phyloP scores from a whole-genome alignment of 2,113 vertebrate species.

The Python bivittatus region DNA sequence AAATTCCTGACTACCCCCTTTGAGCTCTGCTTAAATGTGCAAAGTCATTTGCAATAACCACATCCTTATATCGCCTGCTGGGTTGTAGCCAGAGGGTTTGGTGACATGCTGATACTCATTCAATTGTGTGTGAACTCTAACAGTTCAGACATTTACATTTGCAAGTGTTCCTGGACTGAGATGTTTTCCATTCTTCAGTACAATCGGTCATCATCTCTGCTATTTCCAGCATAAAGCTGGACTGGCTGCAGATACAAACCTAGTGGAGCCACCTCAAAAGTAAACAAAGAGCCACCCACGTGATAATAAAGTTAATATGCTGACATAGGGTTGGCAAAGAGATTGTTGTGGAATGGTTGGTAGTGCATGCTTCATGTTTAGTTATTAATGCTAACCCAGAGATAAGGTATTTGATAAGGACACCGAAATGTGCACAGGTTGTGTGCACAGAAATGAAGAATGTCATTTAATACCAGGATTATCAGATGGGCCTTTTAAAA shows the following conservation, averaged over 20 bases:
- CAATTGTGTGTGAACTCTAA: background rate
- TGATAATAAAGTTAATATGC: background rate
- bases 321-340: slow-evolving; percentile 14
- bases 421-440: slow-evolving; percentile 34
- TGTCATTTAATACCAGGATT: slow-evolving; percentile 58
- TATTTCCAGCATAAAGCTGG: slow-evolving; percentile 18
- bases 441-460: slow-evolving; percentile 52
- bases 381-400: slow-evolving; percentile 55
- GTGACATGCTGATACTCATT: background rate
- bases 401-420: slow-evolving; percentile 67
- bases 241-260: background rate
- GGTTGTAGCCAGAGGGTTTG: background rate
- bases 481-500: slow-evolving; percentile 56
- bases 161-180: slow-evolving; percentile 12
- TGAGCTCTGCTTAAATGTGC: background rate
- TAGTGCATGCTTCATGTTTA: slow-evolving; percentile 52
- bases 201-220: slow-evolving; percentile 30
- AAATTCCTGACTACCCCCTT: background rate
- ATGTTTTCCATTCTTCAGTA: slow-evolving; percentile 13
- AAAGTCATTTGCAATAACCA: background rate
- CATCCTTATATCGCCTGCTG: background rate
- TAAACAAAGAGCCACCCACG: slow-evolving; percentile 20
- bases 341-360: background rate
- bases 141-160: slow-evolving; percentile 24
- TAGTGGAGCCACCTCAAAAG: background rate